These are phyloP conservation scores for Lepilemur septentrionalis DNA, from an alignment of 2,797 vertebrate genomes.

Conservation along the genomic window DNA sequence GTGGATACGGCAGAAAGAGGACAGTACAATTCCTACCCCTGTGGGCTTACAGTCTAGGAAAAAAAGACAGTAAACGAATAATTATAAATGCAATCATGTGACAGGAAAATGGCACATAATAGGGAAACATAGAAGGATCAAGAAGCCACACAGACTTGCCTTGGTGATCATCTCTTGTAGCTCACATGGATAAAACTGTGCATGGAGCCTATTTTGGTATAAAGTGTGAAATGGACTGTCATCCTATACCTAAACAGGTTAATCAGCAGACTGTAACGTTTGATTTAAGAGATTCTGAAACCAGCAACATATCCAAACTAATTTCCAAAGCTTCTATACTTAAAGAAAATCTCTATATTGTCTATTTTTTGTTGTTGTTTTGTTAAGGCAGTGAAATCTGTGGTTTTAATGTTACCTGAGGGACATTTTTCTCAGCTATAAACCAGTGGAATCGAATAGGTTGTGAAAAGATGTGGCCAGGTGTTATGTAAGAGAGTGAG, in stretches of 20 bases:
- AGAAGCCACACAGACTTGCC: neutral
- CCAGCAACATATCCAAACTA: neutral
- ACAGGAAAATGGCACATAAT: neutral
- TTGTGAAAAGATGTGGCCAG: neutral
- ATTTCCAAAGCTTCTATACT: neutral
- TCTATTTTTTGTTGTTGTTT: neutral
- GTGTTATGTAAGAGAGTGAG: neutral
- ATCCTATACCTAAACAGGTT: neutral
- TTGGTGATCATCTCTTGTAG: neutral
- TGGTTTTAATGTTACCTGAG: neutral
- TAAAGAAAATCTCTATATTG: neutral
- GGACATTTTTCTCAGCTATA: neutral
- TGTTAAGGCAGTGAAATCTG: neutral
- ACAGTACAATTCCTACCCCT: neutral
- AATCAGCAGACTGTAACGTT: neutral
- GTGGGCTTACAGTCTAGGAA: neutral
- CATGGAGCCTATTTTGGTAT: neutral
- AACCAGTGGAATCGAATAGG: neutral
- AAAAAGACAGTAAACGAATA: neutral
- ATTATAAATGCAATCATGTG: neutral
- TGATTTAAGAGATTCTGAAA: neutral
- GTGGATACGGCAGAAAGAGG: neutral
- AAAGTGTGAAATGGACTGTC: neutral
- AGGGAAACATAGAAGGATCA: neutral
- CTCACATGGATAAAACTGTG: neutral